phyloP scores from a whole-genome alignment of 2,888 invertebrate genomes.

The Dynastes grantii region DNA sequence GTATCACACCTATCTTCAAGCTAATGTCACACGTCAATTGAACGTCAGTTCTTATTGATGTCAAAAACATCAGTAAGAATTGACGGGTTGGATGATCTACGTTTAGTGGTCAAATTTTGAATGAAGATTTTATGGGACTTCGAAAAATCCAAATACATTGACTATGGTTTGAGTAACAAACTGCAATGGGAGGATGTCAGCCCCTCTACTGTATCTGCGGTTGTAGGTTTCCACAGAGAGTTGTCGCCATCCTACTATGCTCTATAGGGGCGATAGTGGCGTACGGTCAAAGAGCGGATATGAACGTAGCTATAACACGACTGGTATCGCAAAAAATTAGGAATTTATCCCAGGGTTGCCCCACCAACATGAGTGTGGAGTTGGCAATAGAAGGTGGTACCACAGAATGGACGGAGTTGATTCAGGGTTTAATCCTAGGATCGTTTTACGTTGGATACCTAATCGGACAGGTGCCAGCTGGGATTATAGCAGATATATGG shows the following conservation, averaged over 20 bases:
- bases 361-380: background rate
- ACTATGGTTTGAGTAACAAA: background rate
- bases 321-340: constrained; percentile 2
- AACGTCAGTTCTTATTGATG: background rate
- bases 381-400: constrained; percentile 5
- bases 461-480: constrained; percentile 13
- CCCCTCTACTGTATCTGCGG: constrained; percentile 20
- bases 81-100: too few species aligned
- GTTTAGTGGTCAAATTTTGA: too few species aligned
- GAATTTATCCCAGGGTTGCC: constrained; percentile 4
- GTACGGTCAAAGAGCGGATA: constrained; percentile 25
- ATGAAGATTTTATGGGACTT: too few species aligned
- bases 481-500: constrained; percentile 7
- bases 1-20: too few species aligned
- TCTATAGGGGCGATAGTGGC: constrained; percentile 6
- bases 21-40: background rate
- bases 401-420: constrained; percentile 7
- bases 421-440: background rate
- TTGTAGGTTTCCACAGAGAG: constrained; percentile 12
- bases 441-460: constrained; percentile 25
- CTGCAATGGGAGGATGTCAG: constrained; percentile 1
- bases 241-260: background rate
- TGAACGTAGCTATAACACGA: constrained; percentile 15
- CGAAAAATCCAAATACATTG: too few species aligned
- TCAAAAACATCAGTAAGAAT: background rate